Percentiles rank a stretch among this genome's conserved stretches.
Evolutionary conservation across 2,797 vertebrate species (phyloP).

Genomic region (Echeneis naucrates): DNA sequence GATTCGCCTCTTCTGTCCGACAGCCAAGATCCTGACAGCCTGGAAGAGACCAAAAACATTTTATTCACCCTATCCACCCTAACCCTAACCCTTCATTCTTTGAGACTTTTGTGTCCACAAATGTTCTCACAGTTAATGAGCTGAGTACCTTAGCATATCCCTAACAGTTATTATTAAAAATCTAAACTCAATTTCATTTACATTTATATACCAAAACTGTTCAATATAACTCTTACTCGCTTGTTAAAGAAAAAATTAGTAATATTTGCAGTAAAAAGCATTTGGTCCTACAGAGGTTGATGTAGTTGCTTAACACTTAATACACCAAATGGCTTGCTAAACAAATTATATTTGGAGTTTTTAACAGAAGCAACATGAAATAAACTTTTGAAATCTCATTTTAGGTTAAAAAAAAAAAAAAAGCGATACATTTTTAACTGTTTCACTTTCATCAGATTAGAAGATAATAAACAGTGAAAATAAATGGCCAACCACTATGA

Average conservation of each 20-base stretch:
- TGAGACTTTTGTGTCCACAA: not conserved
- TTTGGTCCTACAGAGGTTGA: not conserved
- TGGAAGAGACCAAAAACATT: slow-evolving; percentile 56
- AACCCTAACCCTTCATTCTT: too few relatives aligned
- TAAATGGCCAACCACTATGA: not conserved
- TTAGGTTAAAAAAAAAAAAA: not conserved
- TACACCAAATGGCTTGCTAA: not conserved
- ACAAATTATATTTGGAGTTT: not conserved
- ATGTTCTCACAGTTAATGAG: not conserved
- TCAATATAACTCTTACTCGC: not conserved
- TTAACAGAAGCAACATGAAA: not conserved
- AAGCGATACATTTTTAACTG: not conserved
- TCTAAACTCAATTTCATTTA: not conserved
- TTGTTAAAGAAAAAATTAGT: not conserved
- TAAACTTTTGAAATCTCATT: not conserved
- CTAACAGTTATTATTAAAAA: not conserved
- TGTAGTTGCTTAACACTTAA: not conserved
- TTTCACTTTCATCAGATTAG: not conserved
- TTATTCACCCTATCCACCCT: not conserved
- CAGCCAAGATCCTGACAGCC: slow-evolving; percentile 90
- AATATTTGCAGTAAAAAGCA: not conserved
- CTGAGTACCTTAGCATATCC: not conserved
- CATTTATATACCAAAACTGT: not conserved
- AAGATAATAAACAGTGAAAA: not conserved
- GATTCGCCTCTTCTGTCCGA: slow-evolving; percentile 93